These are phyloP conservation scores for Orchestes rusci DNA, from an alignment of 2,888 invertebrate species.

Conservation along the genomic window DNA sequence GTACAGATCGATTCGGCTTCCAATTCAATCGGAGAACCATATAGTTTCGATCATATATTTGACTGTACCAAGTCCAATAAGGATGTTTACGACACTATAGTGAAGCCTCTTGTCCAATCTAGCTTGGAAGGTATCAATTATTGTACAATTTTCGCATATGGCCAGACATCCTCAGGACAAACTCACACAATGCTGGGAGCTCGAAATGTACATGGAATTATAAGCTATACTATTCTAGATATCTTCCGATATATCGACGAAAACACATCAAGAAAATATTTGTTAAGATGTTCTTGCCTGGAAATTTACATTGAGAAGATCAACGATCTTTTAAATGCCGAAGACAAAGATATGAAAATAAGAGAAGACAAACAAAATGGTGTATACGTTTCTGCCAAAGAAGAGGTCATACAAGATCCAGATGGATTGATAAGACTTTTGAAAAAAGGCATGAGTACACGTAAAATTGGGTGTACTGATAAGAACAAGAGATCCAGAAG, in stretches of 20 bases:
- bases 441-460: constrained; percentile 57
- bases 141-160: constrained; percentile 89
- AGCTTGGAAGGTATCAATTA: constrained; percentile 69
- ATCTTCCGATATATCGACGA: constrained; percentile 61
- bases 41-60: constrained; percentile 63
- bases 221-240: constrained; percentile 62
- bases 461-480: constrained; percentile 72
- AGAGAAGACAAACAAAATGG: constrained; percentile 56
- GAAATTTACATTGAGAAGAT: constrained; percentile 87
- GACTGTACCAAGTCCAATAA: constrained; percentile 51
- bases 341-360: constrained; percentile 56
- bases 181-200: constrained; percentile 80
- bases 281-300: constrained; percentile 70
- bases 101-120: constrained; percentile 64
- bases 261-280: constrained; percentile 60
- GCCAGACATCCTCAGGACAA: constrained; percentile 86
- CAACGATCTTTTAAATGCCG: constrained; percentile 62
- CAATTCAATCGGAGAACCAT: no score
- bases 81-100: constrained; percentile 60
- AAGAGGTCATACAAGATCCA: constrained; percentile 56
- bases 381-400: constrained; percentile 57
- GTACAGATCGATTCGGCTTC: no score
- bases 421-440: constrained; percentile 55
- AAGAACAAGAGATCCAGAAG: constrained; percentile 87
- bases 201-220: constrained; percentile 60